Conservation (phyloP, 2,797 vertebrate species). For the Acanthis flammea region DNA sequence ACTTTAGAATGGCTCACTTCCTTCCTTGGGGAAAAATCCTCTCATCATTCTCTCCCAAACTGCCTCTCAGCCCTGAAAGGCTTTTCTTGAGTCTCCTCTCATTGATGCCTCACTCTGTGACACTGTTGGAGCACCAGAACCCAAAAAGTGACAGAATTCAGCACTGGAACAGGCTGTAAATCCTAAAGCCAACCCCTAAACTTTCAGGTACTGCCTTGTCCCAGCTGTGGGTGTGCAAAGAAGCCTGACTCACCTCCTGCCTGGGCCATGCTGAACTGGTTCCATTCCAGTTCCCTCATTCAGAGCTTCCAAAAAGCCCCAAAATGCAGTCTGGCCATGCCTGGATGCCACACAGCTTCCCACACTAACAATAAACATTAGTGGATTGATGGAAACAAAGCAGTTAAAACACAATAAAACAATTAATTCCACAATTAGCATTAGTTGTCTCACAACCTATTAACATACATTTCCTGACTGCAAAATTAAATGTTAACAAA, state of each 20-base stretch:
- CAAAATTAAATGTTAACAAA: neutral
- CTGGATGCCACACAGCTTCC: neutral
- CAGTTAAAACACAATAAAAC: neutral
- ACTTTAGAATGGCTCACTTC: neutral
- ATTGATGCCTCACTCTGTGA: neutral
- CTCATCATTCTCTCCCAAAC: neutral
- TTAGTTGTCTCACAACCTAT: neutral
- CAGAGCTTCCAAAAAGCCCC: neutral
- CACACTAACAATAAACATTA: accelerated
- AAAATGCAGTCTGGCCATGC: neutral
- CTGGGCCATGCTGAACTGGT: neutral
- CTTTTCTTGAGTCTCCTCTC: neutral
- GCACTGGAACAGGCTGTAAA: neutral
- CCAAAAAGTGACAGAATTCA: neutral
- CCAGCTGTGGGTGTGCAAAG: accelerated
- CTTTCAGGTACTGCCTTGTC: neutral
- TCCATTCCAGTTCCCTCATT: neutral
- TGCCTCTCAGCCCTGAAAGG: neutral
- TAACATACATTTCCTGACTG: neutral
- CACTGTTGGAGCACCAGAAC: neutral
- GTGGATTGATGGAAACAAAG: neutral
- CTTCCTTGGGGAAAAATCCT: neutral
- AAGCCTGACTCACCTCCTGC: neutral
- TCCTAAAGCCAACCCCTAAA: neutral
- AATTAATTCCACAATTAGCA: neutral